Conservation (phyloP, 92 coral and sea anemone genomes). For the Epizoanthus illoricatus region DNA sequence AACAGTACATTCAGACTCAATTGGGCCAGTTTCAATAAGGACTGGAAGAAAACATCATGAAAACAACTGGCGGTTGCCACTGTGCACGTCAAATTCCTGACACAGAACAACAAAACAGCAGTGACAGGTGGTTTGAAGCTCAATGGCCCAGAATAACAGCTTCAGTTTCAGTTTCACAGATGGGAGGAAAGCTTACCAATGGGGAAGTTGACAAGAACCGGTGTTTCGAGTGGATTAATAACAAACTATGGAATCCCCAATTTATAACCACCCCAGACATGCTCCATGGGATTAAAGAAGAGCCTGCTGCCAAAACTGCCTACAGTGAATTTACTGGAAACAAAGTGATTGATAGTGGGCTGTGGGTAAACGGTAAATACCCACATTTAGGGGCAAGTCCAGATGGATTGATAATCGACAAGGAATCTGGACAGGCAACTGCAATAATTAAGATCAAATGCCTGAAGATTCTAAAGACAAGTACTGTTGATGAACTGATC, state of each 20-base stretch:
- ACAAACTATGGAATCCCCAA: background rate
- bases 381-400: background rate
- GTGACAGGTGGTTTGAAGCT: slow-evolving; percentile 6
- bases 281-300: background rate
- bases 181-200: background rate
- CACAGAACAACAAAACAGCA: background rate
- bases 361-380: background rate
- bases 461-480: background rate
- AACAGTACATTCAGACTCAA: background rate
- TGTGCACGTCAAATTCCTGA: background rate
- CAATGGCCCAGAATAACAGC: slow-evolving; percentile 33
- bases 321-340: background rate
- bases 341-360: background rate
- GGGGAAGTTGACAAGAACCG: background rate
- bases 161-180: background rate
- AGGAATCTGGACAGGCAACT: background rate
- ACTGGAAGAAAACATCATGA: background rate
- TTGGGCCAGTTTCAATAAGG: background rate
- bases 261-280: background rate
- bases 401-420: background rate
- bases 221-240: background rate
- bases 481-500: background rate
- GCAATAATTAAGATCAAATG: background rate
- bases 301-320: background rate
- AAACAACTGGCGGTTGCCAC: background rate